Evolutionary conservation across 2,888 invertebrate species (phyloP).

Genomic region (Epistrophe eligans): DNA sequence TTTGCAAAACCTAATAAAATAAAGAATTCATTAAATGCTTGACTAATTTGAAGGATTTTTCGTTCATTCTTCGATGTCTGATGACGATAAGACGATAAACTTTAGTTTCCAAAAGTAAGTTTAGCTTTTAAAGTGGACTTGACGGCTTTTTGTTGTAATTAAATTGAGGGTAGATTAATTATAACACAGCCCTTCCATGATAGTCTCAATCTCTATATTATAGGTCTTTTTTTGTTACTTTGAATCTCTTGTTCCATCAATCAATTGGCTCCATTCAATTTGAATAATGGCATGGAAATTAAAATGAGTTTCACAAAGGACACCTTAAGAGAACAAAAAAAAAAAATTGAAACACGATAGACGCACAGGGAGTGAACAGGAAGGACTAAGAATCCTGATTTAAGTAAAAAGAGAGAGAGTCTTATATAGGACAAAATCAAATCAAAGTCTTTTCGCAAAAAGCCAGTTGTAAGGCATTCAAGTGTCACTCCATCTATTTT

Average conservation of each 20-base stretch:
- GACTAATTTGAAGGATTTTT: constrained; percentile 15
- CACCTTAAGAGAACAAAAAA: background rate
- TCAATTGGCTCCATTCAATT: constrained; percentile 64
- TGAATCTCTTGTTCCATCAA: constrained; percentile 54
- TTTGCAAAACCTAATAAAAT: background rate
- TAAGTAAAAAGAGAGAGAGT: constrained; percentile 14
- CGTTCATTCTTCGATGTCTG: constrained; percentile 6
- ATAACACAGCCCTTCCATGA: constrained; percentile 6
- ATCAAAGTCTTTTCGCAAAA: constrained; percentile 47
- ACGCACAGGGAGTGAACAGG: background rate
- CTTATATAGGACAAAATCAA: constrained; percentile 46
- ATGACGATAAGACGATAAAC: background rate
- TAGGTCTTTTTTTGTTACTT: constrained; percentile 11
- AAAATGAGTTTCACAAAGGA: constrained; percentile 55
- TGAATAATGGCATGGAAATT: constrained; percentile 68
- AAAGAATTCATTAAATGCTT: constrained; percentile 2
- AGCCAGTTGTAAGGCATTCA: constrained; percentile 61
- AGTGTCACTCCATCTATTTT: constrained; percentile 66
- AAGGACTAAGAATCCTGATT: constrained; percentile 5
- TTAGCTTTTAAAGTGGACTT: constrained; percentile 29
- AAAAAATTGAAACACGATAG: constrained; percentile 3
- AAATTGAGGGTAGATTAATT: constrained; percentile 58
- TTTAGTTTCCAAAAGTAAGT: constrained; percentile 9
- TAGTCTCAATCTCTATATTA: background rate
- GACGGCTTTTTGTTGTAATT: constrained; percentile 38